phyloP scores from a whole-genome alignment of 2,797 vertebrate genomes.

The Falco biarmicus region DNA sequence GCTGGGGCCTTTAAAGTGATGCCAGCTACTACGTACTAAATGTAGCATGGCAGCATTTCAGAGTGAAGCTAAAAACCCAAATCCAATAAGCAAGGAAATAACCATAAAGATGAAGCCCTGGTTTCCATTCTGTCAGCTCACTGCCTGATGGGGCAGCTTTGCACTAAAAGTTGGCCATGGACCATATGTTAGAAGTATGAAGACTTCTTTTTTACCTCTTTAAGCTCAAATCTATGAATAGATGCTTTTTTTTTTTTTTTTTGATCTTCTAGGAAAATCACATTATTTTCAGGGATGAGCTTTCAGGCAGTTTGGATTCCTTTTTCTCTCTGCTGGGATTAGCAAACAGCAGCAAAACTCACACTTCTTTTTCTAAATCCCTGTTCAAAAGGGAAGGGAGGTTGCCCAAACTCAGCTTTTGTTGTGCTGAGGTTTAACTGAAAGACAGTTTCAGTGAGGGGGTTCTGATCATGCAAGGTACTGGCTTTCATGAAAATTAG shows the following conservation, averaged over 20 bases:
- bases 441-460: background rate
- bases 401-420: conserved; percentile 17
- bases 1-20: conserved; percentile 54
- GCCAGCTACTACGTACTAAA: conserved; percentile 34
- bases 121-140: background rate
- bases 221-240: conserved; percentile 13
- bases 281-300: conserved; percentile 52
- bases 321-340: conserved; percentile 36
- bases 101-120: conserved; percentile 32
- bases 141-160: conserved; percentile 54
- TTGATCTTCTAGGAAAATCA: conserved; percentile 34
- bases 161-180: background rate
- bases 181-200: conserved; percentile 7
- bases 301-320: conserved; percentile 27
- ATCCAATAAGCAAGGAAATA: conserved; percentile 66
- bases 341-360: conserved; percentile 41
- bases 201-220: background rate
- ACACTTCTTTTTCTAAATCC: conserved; percentile 17
- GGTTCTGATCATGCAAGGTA: background rate
- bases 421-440: conserved; percentile 8
- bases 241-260: background rate
- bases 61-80: conserved; percentile 47
- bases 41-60: conserved; percentile 48
- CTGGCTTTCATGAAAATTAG: conserved; percentile 33
- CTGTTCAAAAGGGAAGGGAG: background rate